Conservation (phyloP, 2,113 vertebrate species). For the human region DNA sequence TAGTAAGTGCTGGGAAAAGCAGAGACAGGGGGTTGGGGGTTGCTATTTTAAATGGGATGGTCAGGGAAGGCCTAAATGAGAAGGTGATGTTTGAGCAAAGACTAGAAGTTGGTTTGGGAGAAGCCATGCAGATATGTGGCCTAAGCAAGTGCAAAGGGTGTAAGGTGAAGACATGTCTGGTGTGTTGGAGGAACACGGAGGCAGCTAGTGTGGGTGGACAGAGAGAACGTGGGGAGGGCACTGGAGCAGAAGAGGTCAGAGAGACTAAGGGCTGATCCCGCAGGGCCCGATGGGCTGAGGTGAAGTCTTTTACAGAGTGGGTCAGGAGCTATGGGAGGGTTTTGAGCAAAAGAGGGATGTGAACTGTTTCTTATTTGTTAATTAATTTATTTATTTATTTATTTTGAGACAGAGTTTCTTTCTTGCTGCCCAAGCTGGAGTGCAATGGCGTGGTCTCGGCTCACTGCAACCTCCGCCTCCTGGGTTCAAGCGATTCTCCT, state of each 20-base stretch:
- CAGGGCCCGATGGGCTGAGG: not conserved
- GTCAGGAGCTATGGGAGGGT: not conserved
- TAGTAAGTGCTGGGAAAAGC: not conserved
- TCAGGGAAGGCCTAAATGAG: not conserved
- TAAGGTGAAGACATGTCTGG: not conserved
- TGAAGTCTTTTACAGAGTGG: not conserved
- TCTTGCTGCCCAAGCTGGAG: too few species aligned
- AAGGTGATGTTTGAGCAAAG: not conserved
- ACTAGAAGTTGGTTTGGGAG: not conserved
- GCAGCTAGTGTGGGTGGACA: not conserved
- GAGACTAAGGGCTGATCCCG: not conserved
- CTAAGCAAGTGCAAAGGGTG: not conserved
- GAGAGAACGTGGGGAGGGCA: not conserved
- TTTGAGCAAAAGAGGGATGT: not conserved
- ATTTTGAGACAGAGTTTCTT: too few species aligned
- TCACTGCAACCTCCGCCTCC: too few species aligned
- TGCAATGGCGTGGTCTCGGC: too few species aligned
- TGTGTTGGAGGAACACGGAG: not conserved
- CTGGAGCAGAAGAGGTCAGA: not conserved
- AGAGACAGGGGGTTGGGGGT: not conserved
- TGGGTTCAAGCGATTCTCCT: too few species aligned
- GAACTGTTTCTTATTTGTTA: not conserved
- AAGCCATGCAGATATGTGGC: not conserved
- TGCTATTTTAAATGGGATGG: not conserved
- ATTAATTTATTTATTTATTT: not conserved